phyloP scores from a whole-genome alignment of 2,797 vertebrate species.

The Helostoma temminkii region DNA sequence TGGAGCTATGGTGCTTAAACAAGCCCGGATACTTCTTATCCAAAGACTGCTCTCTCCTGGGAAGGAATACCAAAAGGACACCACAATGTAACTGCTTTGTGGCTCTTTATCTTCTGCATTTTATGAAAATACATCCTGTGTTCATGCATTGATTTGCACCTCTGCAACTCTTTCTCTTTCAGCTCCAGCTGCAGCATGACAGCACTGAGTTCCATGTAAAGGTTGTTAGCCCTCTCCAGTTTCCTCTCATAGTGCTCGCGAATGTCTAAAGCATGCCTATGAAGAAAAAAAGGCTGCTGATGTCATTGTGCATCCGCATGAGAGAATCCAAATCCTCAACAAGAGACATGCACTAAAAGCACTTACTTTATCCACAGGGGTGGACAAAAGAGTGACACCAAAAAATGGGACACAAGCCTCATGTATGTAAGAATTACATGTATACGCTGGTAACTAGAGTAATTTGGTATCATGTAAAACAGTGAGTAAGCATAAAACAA shows the following conservation, averaged over 20 bases:
- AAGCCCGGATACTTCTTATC: conserved; percentile 94
- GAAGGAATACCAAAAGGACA: conserved; percentile 7
- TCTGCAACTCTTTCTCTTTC: conserved; percentile 94
- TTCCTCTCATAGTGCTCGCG: conserved; percentile 97
- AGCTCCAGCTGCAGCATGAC: conserved; percentile 97
- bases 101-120: background rate
- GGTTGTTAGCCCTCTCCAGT: conserved; percentile 94
- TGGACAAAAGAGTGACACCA: conserved; percentile 43
- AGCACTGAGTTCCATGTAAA: conserved; percentile 97
- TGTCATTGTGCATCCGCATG: conserved; percentile 67
- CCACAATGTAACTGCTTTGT: conserved; percentile 14
- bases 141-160: conserved; percentile 72
- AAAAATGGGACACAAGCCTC: conserved; percentile 42
- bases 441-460: background rate
- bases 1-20: conserved; percentile 90
- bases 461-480: conserved; percentile 1
- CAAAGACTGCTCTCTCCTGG: conserved; percentile 93
- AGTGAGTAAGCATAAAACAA: background rate
- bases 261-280: conserved; percentile 95
- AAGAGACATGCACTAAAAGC: conserved; percentile 51
- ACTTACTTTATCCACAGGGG: conserved; percentile 36
- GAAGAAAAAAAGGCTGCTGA: conserved; percentile 61
- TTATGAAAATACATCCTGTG: background rate
- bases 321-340: conserved; percentile 53
- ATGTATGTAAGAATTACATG: conserved; percentile 13